A percentile compares a stretch with the other conserved stretches of the same genome.
Conservation (phyloP, 2,888 invertebrate genomes). For the Melanostoma mellinum region DNA sequence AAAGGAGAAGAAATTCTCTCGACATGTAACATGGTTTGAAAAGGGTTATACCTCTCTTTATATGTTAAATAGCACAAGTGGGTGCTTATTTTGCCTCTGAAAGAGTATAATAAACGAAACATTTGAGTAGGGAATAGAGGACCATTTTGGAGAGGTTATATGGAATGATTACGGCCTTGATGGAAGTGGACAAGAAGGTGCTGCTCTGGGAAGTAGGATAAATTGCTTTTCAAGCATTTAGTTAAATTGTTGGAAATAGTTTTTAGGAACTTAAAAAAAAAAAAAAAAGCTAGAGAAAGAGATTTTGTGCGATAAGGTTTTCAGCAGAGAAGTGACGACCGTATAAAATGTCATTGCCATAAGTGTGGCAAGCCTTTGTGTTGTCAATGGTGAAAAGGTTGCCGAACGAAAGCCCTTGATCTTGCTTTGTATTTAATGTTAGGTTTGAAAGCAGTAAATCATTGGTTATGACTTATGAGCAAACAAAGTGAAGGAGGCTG, state of each 20-base stretch:
- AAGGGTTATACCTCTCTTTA: constrained; percentile 66
- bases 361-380: constrained; percentile 40
- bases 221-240: constrained; percentile 68
- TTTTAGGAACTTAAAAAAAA: constrained; percentile 20
- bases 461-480: too few relatives aligned
- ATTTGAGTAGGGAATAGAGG: constrained; percentile 57
- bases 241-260: constrained; percentile 39
- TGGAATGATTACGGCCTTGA: constrained; percentile 61
- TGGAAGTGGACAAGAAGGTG: constrained; percentile 52
- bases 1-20: constrained; percentile 25
- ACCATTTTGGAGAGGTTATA: constrained; percentile 42
- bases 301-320: too few relatives aligned
- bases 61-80: constrained; percentile 60
- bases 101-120: constrained; percentile 59
- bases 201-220: constrained; percentile 44
- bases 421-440: too few relatives aligned
- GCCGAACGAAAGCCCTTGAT: too few relatives aligned
- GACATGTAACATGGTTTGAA: constrained; percentile 68
- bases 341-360: constrained; percentile 36
- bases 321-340: not conserved
- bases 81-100: constrained; percentile 57
- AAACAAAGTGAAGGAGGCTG: too few relatives aligned
- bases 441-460: too few relatives aligned
- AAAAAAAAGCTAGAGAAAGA: not conserved
- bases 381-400: constrained; percentile 10